These are phyloP conservation scores for Napeogenes inachia DNA, from an alignment of 2,888 invertebrate species.

Conservation along the genomic window DNA sequence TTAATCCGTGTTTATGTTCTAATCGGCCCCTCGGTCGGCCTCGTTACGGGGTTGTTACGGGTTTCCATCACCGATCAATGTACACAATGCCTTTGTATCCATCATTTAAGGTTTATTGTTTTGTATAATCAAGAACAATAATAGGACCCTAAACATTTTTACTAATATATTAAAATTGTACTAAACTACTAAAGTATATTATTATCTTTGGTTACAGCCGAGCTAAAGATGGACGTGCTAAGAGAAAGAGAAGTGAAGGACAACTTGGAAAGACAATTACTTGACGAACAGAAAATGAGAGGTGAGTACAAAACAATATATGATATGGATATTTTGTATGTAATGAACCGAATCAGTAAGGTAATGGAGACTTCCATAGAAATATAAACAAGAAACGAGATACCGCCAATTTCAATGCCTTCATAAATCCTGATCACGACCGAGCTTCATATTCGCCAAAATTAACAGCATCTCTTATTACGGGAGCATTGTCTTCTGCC, in stretches of 20 bases:
- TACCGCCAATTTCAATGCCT: slow-evolving; percentile 54
- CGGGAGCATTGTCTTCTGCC: slow-evolving; percentile 69
- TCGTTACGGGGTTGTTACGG: slow-evolving; percentile 72
- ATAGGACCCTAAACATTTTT: background rate
- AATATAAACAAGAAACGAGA: slow-evolving; percentile 9
- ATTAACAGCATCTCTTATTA: slow-evolving; percentile 72
- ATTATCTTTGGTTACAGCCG: slow-evolving; percentile 83
- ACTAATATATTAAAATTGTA: slow-evolving; percentile 42
- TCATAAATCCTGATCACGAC: slow-evolving; percentile 63
- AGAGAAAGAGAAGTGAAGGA: slow-evolving; percentile 96
- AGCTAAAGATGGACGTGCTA: slow-evolving; percentile 96
- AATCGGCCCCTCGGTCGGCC: slow-evolving; percentile 73
- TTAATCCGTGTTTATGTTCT: slow-evolving; percentile 77
- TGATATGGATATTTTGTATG: slow-evolving; percentile 1
- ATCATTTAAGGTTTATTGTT: slow-evolving; percentile 44
- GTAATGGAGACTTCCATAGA: background rate
- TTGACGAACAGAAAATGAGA: slow-evolving; percentile 96
- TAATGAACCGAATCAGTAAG: slow-evolving; percentile 7
- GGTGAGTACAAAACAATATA: slow-evolving; percentile 80
- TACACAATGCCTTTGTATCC: slow-evolving; percentile 70
- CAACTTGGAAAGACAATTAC: slow-evolving; percentile 93
- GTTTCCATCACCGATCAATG: slow-evolving; percentile 66
- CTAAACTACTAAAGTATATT: slow-evolving; percentile 1
- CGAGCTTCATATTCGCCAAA: slow-evolving; percentile 61
- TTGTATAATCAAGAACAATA: background rate